Base-by-base conservation (phyloP, 2,888 invertebrate genomes). In the Nebria brevicollis region DNA sequence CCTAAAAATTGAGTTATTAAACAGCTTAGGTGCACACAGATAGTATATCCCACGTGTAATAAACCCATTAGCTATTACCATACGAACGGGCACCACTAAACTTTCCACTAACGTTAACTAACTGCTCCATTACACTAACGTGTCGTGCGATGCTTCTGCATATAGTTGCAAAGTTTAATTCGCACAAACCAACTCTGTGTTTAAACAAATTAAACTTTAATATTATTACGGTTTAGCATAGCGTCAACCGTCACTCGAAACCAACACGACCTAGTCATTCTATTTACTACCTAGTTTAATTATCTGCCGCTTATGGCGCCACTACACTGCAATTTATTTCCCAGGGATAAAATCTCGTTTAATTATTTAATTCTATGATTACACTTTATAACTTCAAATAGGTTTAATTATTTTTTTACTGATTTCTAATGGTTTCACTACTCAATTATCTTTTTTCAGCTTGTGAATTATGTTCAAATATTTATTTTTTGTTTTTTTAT, bases 1-100 rank as follows among this genome's bases (percentile, higher is more conserved):
- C 34, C 1, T 4, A 34, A 34, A 34, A 34, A 34, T 4, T 4
- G 5, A 34, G 34, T 34, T 34, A 4, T 34, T 34, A 34, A 34
- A 34, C 34, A 4, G 34, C 34, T 34, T 34, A 34, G 70, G 77
- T 68, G 2, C 25, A 20, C 25, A 34, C 72, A 8, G 72, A 11
- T 8, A 72, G 3, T 34, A 34, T 34, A 34, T 4, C 41, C n/a
- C 65, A 72, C 13, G 11, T 68, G 75, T 79, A 66, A 79, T 79
- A 79, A 79, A 79, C 75, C 73, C 79, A 79, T 79, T 79, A 79
- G 75, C 66, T 79, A 79, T 74, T 74, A 79, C 68, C 13, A 25
- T 25, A 13, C 11, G 68, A 11, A 10, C 68, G 68, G 15, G 68
- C 20, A 25, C 8, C 54, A 43, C 66, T 41, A 68, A 79, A 79